Base-by-base conservation (phyloP, 2,888 invertebrate genomes). In the Xanthia togata region DNA sequence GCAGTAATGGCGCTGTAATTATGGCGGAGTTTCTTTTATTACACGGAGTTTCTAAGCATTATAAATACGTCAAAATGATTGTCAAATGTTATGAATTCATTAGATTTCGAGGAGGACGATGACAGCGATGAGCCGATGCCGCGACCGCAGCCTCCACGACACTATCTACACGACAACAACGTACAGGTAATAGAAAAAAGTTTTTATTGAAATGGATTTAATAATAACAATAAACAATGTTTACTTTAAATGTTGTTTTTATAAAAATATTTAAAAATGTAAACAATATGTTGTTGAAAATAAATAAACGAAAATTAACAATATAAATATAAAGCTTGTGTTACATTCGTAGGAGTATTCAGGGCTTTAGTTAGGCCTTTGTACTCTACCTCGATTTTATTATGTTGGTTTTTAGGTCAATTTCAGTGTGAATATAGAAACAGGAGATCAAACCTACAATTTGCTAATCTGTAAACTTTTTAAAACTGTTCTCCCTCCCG, bases 51-150 rank as follows among this genome's bases (percentile, higher is more conserved):
- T 23, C 12, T 8, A 41, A 8, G 4, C 5, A 8, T 23, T 72
- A 20, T 0, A 11, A 20, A 17, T 9, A 4, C 53, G 1, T 6
- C 17, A 47, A 41, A 23, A 12, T 23, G 0, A 41, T 5, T 11
- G 1, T 64, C 8, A 8, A 67, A 60, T 63, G 31, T 76, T n/a
- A 68, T 38, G 4, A 35, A 12, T 8, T 62, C 89, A 88, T 8
- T 93, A 98, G 98, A 98, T 96, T 98, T 98, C 92, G 98, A 98
- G 91, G 98, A 98, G 87, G 98, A 97, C 82, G 98, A 98, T 60
- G 97, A 98, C 88, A 97, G 97, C 79, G 97, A 97, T 84, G 97
- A 97, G 83, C 96, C 96, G n/a, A 96, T 96, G 96, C 96, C 96
- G 14, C 92, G 96, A 44, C 96, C 96, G 82, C 96, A 96, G 87